Evolutionary conservation across 2,888 invertebrate genomes (phyloP).

Genomic region (Aphodius granarius): DNA sequence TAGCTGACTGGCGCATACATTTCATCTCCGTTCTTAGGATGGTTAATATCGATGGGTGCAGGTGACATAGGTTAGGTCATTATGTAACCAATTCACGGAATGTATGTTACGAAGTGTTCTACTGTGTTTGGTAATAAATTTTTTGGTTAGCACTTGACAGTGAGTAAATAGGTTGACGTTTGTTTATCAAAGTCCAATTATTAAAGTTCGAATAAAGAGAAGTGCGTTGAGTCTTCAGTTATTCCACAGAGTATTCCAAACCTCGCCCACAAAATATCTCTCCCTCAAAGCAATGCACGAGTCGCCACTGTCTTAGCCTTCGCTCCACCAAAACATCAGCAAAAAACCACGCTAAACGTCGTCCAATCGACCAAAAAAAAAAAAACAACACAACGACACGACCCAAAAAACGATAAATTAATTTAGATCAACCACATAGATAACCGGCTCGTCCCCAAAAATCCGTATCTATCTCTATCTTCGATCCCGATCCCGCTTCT

Average conservation of each 20-base stretch:
- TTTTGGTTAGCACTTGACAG: background rate
- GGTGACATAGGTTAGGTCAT: background rate
- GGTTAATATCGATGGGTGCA: background rate
- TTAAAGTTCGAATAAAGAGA: too few species aligned
- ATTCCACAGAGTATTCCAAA: too few species aligned
- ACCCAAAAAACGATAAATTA: conserved; percentile 9
- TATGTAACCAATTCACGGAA: background rate
- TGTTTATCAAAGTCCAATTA: too few species aligned
- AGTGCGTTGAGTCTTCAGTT: too few species aligned
- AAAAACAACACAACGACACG: background rate
- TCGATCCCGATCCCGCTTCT: background rate
- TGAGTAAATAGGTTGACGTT: too few species aligned
- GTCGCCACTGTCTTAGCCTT: too few species aligned
- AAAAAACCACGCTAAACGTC: background rate
- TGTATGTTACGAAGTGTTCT: background rate
- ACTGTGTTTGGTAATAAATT: background rate
- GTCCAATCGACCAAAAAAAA: background rate
- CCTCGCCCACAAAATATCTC: too few species aligned
- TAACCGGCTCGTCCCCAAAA: background rate
- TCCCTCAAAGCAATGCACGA: too few species aligned
- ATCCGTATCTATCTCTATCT: background rate
- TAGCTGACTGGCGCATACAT: background rate
- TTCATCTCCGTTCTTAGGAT: background rate
- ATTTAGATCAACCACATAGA: conserved; percentile 3
- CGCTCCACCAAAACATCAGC: background rate